Evolutionary conservation across 1,140 invertebrate genomes (phyloP).

Genomic region (Mactra quadrangularis): DNA sequence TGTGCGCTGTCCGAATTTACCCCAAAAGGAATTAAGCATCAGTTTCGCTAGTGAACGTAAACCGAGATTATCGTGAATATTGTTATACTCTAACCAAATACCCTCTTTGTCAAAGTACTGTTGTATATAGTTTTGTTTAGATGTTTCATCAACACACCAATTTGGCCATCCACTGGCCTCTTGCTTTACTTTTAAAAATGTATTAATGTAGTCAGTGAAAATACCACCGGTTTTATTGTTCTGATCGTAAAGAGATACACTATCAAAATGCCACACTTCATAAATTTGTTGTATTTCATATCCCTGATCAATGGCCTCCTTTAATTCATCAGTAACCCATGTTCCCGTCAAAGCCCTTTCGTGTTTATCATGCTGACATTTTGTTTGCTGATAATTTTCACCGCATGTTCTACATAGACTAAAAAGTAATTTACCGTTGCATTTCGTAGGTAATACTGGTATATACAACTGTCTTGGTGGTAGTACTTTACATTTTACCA

Average conservation of each 20-base stretch:
- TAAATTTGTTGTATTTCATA: background rate
- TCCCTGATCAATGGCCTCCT: background rate
- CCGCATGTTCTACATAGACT: constrained; percentile 43
- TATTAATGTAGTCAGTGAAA: constrained; percentile 61
- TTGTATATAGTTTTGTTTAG: constrained; percentile 72
- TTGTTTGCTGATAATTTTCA: constrained; percentile 2
- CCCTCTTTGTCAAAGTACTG: constrained; percentile 75
- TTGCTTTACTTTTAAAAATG: constrained; percentile 69
- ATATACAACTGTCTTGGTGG: constrained; percentile 33
- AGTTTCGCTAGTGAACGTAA: too few relatives aligned
- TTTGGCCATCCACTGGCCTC: constrained; percentile 65
- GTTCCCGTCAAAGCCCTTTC: constrained; percentile 28
- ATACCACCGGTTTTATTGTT: background rate
- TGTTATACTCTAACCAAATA: background rate
- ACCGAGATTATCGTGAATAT: background rate
- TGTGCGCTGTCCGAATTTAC: background rate
- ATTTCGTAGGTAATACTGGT: constrained; percentile 29
- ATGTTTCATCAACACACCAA: constrained; percentile 49
- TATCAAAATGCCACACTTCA: background rate
- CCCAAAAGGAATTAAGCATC: too few relatives aligned
- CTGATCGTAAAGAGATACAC: background rate
- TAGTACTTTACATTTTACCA: constrained; percentile 47
- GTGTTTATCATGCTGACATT: constrained; percentile 22
- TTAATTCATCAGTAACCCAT: background rate
- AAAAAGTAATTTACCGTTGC: constrained; percentile 49